Base-by-base conservation (phyloP, 2,797 vertebrate species). In the Rhodeus uyekii region DNA sequence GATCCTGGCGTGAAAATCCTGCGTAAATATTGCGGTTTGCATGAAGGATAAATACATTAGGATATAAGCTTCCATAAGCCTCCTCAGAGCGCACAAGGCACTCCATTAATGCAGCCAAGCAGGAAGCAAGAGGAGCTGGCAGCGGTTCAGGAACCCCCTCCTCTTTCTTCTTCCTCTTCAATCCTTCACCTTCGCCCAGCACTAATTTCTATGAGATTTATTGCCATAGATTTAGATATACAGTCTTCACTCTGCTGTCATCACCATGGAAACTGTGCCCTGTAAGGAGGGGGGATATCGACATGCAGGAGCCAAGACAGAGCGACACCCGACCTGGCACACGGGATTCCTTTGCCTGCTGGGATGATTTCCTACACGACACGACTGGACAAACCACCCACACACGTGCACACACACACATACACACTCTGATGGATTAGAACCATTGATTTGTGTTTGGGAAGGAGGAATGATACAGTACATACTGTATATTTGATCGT, bases 221-320 rank as follows among this genome's bases (percentile, higher is more conserved):
- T 86, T 86, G 78, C 84, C 80, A 80, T 86, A 89, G 90, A 91
- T 89, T 91, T 90, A 87, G 86, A 92, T 87, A 83, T 92, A 90
- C 91, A 90, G 87, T 87, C 87, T 82, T 91, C 92, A 92, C 89
- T 92, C 91, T 90, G 85, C 91, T 92, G 90, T 92, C 92, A 93
- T 95, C 92, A 92, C 94, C 93, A 95, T 95, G 94, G 94, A 93
- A 94, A 95, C 94, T 60, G 58, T 60, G 58, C 84, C 85, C 84
- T 36, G 63, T 55, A n/a, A 46, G 78, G 53, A 85, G 90, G 88
- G 83, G 86, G 83, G 87, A 88, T 78, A 86, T 68, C 24, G 63
- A 82, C 87, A 88, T 85, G 67, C 81, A 36, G 69, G 48, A 74
- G 60, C 46, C 67, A 13, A 81, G 87, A 81, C 63, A 8, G 46